phyloP scores from a whole-genome alignment of 2,888 invertebrate genomes.

The Lydus trimaculatus region DNA sequence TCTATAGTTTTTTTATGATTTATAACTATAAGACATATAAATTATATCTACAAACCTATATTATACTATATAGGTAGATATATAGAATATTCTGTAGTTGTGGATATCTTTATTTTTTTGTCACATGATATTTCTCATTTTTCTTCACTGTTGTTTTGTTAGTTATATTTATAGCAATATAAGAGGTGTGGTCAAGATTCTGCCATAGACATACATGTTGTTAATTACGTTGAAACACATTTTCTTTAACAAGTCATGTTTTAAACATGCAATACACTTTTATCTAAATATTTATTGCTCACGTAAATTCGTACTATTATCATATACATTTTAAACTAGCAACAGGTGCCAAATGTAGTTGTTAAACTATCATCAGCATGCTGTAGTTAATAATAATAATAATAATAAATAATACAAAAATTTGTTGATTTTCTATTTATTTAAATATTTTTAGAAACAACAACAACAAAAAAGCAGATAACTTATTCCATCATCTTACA shows the following conservation, averaged over 20 bases:
- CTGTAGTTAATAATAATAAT: no score
- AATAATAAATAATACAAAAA: background rate
- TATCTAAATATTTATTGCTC: background rate
- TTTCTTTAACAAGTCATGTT: background rate
- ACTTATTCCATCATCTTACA: background rate
- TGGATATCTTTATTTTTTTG: background rate
- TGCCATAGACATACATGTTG: background rate
- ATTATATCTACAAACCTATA: no score
- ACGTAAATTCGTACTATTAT: constrained; percentile 6
- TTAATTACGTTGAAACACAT: constrained; percentile 3
- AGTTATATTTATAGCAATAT: background rate
- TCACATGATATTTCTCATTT: constrained; percentile 6
- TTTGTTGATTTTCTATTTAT: background rate
- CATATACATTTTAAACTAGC: background rate
- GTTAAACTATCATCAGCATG: background rate
- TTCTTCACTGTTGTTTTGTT: background rate
- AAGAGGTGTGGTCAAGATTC: background rate
- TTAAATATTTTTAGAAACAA: no score
- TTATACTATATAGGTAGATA: background rate
- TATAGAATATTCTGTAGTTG: background rate
- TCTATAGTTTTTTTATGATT: background rate
- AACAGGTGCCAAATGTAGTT: constrained; percentile 9
- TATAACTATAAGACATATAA: background rate
- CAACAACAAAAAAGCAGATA: background rate
- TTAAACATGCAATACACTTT: background rate